Evolutionary conservation across 2,113 vertebrate genomes (phyloP), one percentile per base, ranked within the genome.

Genomic region (Pholis gunnellus): DNA sequence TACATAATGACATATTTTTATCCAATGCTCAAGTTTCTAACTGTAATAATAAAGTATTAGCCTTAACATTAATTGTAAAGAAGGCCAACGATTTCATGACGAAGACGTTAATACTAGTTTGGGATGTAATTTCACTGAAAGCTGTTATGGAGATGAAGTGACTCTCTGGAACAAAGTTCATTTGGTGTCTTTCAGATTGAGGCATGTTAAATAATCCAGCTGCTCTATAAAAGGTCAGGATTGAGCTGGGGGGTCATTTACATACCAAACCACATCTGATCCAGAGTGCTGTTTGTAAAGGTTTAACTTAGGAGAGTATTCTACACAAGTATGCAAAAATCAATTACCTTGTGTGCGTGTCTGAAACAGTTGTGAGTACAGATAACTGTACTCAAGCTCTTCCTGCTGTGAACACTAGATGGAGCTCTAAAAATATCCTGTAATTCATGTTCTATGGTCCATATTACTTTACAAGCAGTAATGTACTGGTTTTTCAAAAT

Each of bases 391-490:
- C 17, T 9, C 2, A 36, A 68, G 2, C 42, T 38, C 20, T 60
- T 40, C 44, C 40, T 6, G 54, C 10, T 60, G 2, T 6, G 50
- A n/a, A 59, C 76, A 83, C 54, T 54, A 76, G 76, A 61, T 75
- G 76, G 69, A 0, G 27, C 54, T 46, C 46, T 54, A 15, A 5
- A 31, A 31, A 9, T 50, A 66, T 48, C 1, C 8, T 31, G 18
- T 11, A 9, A 64, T 8, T 2, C n/a, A 22, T 9, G 25, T 3
- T 22, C 1, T n/a, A 6, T 1, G 2, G n/a, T 3, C 2, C 38
- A 18, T 15, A 18, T 9, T 10, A 5, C 6, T 25, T 9, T 14
- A 5, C 0, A 54, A 10, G n/a, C 17, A 11, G 1, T 42, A 7
- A 1, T 17, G 1, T 1, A 0, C 8, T 9, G 5, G 9, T 48